Percentiles rank a stretch among this genome's conserved stretches.
Conservation (phyloP, 2,888 invertebrate genomes). For the Tethea ocularis region DNA sequence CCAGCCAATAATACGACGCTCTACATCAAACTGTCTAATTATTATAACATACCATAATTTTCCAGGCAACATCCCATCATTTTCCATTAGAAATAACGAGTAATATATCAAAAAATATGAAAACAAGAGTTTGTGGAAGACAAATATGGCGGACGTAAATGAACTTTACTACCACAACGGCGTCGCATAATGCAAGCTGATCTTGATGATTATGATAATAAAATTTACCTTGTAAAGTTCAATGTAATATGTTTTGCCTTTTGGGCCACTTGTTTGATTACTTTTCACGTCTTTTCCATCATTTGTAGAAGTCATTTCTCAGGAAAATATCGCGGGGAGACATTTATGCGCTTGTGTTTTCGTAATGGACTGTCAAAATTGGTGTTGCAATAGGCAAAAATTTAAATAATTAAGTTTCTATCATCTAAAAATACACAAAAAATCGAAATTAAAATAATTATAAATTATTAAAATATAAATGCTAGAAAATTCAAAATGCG, state of each 20-base stretch:
- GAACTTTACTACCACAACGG: slow-evolving; percentile 74
- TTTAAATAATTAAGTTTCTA: slow-evolving; percentile 10
- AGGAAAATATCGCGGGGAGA: slow-evolving; percentile 83
- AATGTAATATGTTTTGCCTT: slow-evolving; percentile 79
- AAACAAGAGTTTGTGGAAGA: slow-evolving; percentile 74
- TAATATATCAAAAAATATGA: slow-evolving; percentile 55
- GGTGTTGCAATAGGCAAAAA: slow-evolving; percentile 53
- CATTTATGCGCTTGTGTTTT: slow-evolving; percentile 84
- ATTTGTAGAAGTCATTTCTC: slow-evolving; percentile 84
- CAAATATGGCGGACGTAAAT: slow-evolving; percentile 82
- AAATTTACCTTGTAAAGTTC: slow-evolving; percentile 80
- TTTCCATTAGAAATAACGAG: slow-evolving; percentile 26
- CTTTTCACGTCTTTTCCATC: slow-evolving; percentile 82
- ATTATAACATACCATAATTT: slow-evolving; percentile 21
- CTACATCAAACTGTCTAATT: slow-evolving; percentile 10
- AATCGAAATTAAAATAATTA: too few species aligned
- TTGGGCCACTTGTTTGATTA: slow-evolving; percentile 74
- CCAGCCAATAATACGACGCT: neutral
- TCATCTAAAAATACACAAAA: too few species aligned
- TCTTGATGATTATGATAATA: slow-evolving; percentile 48
- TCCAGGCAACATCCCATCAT: slow-evolving; percentile 14
- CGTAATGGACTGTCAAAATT: slow-evolving; percentile 71
- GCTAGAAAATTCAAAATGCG: too few species aligned
- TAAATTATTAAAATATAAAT: too few species aligned
- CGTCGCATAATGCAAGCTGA: slow-evolving; percentile 57